Base-by-base conservation (phyloP, 2,113 vertebrate species). In the Pomatorhinus ruficollis region DNA sequence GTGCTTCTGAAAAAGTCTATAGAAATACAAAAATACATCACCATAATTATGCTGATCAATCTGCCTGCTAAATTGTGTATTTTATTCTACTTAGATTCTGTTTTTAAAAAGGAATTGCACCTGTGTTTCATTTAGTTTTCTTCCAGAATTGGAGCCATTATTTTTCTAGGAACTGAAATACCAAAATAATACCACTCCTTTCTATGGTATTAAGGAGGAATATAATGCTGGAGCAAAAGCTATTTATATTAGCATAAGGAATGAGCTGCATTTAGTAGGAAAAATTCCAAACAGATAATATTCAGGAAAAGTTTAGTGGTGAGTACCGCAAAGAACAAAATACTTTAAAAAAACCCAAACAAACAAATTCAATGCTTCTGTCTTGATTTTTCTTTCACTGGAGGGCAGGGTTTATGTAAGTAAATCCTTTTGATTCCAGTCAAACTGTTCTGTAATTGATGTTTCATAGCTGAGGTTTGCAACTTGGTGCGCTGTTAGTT, bases 131-230 rank as follows among this genome's bases (percentile, higher is more conserved):
- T n/a, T 68, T 72, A 57, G 19, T 60, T 71, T 86, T 54, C 31
- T 74, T 94, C 47, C 17, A 59, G 42, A 80, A 42, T 3, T 37
- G 30, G 42, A 90, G 40, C 22, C 44, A 80, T 57, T 83, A 86
- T 74, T 71, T 85, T 39, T 86, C 59, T 49, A 56, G 92, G 52
- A 93, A 81, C 22, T 54, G 80, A 95, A 92, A 94, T 33, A 75
- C 31, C 57, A 74, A 71, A 79, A 94, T 63, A 91, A 86, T 74
- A 83, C 22, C 16, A 70, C 40, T 64, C 35, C 40, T 75, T 79
- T 49, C n/a, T 61, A 15, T 33, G 37, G 25, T 42, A 49, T 56
- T 81, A 78, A 77, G 44, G 39, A 89, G 30, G 35, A 77, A 63
- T 52, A 88, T 81, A 91, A 57, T 5, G 3, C 47, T 65, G 33